These are phyloP conservation scores for Microtus oregoni DNA, from an alignment of 2,113 vertebrate species.

Conservation along the genomic window DNA sequence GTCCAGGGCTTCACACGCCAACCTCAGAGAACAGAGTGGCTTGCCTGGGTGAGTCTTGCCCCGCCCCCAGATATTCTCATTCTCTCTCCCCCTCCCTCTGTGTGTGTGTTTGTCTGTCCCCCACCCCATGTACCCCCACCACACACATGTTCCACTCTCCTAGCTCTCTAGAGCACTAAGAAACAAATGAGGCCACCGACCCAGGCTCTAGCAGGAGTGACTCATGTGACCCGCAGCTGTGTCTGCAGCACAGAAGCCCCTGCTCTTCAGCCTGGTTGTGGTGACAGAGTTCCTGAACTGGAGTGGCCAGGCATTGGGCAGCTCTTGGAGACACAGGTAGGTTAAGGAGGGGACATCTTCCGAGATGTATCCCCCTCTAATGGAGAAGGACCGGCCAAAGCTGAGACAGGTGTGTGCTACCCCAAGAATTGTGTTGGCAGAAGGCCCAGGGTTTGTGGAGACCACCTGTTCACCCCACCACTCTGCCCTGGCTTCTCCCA, in stretches of 20 bases:
- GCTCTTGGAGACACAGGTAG: not conserved
- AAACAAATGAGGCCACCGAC: no score
- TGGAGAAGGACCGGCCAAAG: no score
- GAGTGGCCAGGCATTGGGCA: not conserved
- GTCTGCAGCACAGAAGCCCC: not conserved
- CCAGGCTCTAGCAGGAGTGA: not conserved
- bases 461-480: not conserved
- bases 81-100: not conserved
- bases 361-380: not conserved
- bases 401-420: not conserved
- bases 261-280: not conserved
- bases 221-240: not conserved
- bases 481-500: not conserved
- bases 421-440: accelerated
- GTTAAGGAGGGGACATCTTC: not conserved
- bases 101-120: not conserved
- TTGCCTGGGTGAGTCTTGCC: not conserved
- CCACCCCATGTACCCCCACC: no score
- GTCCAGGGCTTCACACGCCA: not conserved
- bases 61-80: no score
- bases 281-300: not conserved
- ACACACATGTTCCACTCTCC: not conserved
- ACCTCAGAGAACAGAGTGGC: not conserved
- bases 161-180: not conserved
- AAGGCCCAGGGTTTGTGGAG: not conserved